Evolutionary conservation across 2,888 invertebrate species (phyloP).

Genomic region (Altica lythri): DNA sequence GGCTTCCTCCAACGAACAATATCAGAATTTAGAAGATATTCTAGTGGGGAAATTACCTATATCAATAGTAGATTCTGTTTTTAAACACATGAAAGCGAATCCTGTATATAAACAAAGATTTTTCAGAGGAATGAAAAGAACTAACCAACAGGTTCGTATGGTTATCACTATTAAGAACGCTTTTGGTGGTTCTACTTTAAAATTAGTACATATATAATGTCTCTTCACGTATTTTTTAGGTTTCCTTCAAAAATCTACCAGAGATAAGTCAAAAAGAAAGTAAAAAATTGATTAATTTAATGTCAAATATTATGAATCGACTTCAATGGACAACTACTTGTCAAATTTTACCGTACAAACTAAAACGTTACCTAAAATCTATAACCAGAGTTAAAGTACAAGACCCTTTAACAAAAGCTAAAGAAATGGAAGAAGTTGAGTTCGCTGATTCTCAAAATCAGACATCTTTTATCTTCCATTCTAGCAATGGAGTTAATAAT

Average conservation of each 20-base stretch:
- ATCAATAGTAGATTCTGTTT: conserved; percentile 33
- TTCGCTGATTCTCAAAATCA: conserved; percentile 38
- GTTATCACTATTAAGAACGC: too few relatives aligned
- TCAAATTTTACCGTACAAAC: conserved; percentile 34
- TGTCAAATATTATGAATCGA: conserved; percentile 37
- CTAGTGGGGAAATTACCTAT: conserved; percentile 31
- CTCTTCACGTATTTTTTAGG: too few relatives aligned
- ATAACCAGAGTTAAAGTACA: conserved; percentile 38
- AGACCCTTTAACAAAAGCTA: conserved; percentile 34
- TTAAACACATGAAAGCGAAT: conserved; percentile 29
- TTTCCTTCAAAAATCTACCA: conserved; percentile 15
- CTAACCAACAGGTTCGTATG: conserved; percentile 11
- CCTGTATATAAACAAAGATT: conserved; percentile 15
- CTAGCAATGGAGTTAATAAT: conserved; percentile 29
- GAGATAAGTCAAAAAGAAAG: conserved; percentile 28
- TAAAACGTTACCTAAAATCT: conserved; percentile 34
- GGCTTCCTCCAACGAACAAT: conserved; percentile 11
- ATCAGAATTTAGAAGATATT: conserved; percentile 32
- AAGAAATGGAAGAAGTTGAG: conserved; percentile 41
- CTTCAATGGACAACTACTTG: conserved; percentile 40
- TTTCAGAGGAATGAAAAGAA: conserved; percentile 19
- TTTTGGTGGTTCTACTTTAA: too few relatives aligned
- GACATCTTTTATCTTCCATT: conserved; percentile 42
- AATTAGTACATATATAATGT: too few relatives aligned
- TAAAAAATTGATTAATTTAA: conserved; percentile 32